These are phyloP conservation scores for Calephelis virginiensis DNA, from an alignment of 1,140 invertebrate species.

Conservation along the genomic window DNA sequence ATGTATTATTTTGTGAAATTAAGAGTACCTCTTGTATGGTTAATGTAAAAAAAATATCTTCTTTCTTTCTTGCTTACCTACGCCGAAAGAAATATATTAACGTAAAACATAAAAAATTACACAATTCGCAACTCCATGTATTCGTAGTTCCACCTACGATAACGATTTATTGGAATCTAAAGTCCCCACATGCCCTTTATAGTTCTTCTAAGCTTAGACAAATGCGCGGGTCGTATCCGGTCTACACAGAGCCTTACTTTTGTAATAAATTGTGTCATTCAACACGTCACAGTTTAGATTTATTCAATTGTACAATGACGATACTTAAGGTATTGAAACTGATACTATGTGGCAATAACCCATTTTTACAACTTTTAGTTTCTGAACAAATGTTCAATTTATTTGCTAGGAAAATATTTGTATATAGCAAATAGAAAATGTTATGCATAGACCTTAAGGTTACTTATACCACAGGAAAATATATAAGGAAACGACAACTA, in stretches of 20 bases:
- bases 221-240: slow-evolving; percentile 61
- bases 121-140: slow-evolving; percentile 35
- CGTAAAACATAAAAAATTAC: not conserved
- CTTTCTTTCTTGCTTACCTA: no score
- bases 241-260: slow-evolving; percentile 30
- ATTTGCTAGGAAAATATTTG: no score
- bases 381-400: no score
- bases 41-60: no score
- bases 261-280: slow-evolving; percentile 32
- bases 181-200: slow-evolving; percentile 60
- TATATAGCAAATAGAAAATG: no score
- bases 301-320: slow-evolving; percentile 4
- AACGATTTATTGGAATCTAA: slow-evolving; percentile 68
- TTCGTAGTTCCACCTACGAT: slow-evolving; percentile 54
- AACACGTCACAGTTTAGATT: slow-evolving; percentile 17
- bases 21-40: no score
- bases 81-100: not conserved
- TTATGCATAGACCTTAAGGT: no score
- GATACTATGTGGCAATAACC: not conserved
- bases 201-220: slow-evolving; percentile 40
- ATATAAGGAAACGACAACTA: no score
- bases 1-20: no score
- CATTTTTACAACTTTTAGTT: not conserved
- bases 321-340: not conserved
- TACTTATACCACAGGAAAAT: no score